Conservation (phyloP, 2,113 vertebrate species). For the Megaptera novaeangliae region DNA sequence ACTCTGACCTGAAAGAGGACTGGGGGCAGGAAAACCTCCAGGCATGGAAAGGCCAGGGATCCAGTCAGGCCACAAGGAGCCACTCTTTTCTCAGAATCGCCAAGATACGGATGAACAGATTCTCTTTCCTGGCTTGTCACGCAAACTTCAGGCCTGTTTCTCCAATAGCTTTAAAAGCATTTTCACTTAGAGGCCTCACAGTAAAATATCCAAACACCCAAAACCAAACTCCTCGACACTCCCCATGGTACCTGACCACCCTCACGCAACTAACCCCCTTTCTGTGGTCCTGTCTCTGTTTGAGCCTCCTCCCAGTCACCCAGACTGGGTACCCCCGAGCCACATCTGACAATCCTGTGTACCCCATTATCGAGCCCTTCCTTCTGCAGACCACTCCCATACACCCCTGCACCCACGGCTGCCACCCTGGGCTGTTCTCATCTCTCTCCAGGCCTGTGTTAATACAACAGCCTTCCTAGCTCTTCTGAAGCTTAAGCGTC, state of each 20-base stretch:
- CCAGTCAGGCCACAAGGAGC: not conserved
- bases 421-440: not conserved
- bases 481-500: not conserved
- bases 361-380: not conserved
- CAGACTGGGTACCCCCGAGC: not conserved
- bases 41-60: not conserved
- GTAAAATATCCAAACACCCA: not conserved
- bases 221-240: not conserved
- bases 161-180: not conserved
- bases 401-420: not conserved
- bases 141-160: not conserved
- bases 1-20: not conserved
- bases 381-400: not conserved
- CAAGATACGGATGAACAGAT: not conserved
- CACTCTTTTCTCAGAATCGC: not conserved
- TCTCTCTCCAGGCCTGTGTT: not conserved
- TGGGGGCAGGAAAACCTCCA: not conserved
- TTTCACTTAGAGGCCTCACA: not conserved
- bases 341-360: not conserved
- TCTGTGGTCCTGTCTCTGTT: fast-evolving
- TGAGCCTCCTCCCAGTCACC: not conserved
- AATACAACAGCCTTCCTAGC: not conserved
- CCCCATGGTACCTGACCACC: not conserved
- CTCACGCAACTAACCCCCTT: too few relatives aligned
- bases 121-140: not conserved